Base-by-base conservation (phyloP, 2,113 vertebrate genomes). In the Datnioides undecimradiatus region DNA sequence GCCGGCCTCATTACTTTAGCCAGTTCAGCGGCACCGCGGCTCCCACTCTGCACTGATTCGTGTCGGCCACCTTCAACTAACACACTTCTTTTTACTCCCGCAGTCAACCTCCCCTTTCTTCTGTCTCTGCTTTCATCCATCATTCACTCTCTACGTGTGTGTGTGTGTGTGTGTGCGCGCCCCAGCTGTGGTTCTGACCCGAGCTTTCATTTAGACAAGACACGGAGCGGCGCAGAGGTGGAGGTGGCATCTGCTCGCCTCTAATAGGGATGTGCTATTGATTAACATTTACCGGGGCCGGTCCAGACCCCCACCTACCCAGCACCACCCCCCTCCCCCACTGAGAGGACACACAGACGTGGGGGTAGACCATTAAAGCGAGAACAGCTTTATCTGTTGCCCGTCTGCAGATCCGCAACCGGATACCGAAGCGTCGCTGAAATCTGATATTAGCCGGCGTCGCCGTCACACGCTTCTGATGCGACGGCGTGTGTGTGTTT, bases 1-100 rank as follows among this genome's bases (percentile, higher is more conserved):
- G 89, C 81, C 65, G 48, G 76, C 90, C 92, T 93, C 91, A 88
- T 93, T 93, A 93, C 86, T 90, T 89, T 57, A 54, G 91, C 90
- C 77, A 51, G 87, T 87, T 88, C 69, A 70, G 86, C 83, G 19
- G 75, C 83, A 21, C 69, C 58, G 48, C 17, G 43, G 71, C 84
- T 66, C 63, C 60, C 45, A 31, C 73, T 34, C 87, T 40, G 84
- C 82, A 34, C 85, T 31, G 58, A 73, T 73, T 79, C 66, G n/a
- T 74, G 80, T 80, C 21, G 68, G 70, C 86, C 80, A 80, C 82
- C 84, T 91, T 92, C 66, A 88, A 84, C 90, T 82, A 82, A 70
- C 83, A 11, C 2, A 65, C 64, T 82, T 64, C 73, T 87, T 67
- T n/a, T 88, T 71, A 60, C 76, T 80, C 83, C 78, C 31, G 62